Conservation (phyloP, 2,797 vertebrate species). For the Gadopsis bispinosus region DNA sequence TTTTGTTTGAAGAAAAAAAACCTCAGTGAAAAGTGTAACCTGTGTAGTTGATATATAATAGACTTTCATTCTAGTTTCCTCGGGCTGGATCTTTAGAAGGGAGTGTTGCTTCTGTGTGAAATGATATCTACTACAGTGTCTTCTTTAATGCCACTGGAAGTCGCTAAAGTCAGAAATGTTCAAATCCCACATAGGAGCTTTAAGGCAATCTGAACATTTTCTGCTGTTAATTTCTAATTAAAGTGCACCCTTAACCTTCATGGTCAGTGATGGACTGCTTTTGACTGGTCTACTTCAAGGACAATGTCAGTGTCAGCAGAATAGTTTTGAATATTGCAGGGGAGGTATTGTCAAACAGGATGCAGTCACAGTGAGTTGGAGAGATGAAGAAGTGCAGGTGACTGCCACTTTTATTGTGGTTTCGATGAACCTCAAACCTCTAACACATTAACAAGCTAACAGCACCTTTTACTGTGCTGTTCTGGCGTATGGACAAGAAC, state of each 20-base stretch:
- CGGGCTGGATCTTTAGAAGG: slow-evolving; percentile 5
- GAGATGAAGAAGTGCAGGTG: background rate
- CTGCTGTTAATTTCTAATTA: background rate
- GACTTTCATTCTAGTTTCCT: slow-evolving; percentile 26
- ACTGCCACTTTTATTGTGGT: background rate
- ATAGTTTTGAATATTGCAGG: slow-evolving; percentile 1
- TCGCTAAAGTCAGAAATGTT: slow-evolving; percentile 3
- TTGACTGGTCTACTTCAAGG: background rate
- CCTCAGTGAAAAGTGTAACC: slow-evolving; percentile 17
- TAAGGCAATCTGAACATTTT: slow-evolving; percentile 20
- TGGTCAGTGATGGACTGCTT: background rate
- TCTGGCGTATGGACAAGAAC: slow-evolving; percentile 20
- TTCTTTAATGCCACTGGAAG: slow-evolving; percentile 25
- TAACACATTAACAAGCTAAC: slow-evolving; percentile 2
- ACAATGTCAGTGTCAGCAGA: background rate
- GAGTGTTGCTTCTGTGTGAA: slow-evolving; percentile 10
- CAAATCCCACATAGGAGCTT: background rate
- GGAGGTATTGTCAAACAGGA: background rate
- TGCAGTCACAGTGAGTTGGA: background rate
- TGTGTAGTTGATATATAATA: slow-evolving; percentile 4
- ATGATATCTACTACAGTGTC: slow-evolving; percentile 3
- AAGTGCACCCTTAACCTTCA: background rate
- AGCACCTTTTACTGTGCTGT: slow-evolving; percentile 23
- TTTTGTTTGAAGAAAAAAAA: slow-evolving; percentile 5
- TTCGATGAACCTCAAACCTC: slow-evolving; percentile 17